Evolutionary conservation across 2,888 invertebrate species (phyloP), one percentile per base, ranked within the genome.

Genomic region (Drosophila peninsularis): DNA sequence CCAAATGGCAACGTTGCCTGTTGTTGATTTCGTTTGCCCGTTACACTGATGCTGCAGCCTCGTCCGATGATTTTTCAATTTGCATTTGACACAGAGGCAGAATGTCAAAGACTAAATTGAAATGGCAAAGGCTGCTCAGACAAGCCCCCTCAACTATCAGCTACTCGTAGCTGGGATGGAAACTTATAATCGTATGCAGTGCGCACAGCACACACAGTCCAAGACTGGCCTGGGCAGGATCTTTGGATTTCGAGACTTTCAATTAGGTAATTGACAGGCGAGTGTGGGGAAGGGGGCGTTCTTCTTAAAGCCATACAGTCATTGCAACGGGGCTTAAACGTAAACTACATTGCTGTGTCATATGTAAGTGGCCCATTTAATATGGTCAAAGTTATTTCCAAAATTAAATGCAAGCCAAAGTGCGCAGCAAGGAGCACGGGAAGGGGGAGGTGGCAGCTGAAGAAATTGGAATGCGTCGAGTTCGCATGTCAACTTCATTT

Each of bases 51-150:
- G 64, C n/a, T 57, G 64, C 72, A 71, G 66, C 68, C 70, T 32
- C 72, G 76, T 75, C 74, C 84, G 80, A 89, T 78, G 84, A 88
- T 85, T 89, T 87, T 87, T 88, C 86, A 87, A 87, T 87, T 87
- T 87, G 84, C 89, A 89, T 88, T 77, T 78, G 87, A 89, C 87
- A 86, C 73, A 84, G 74, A 73, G 82, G 65, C 65, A 71, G 62
- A 72, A 85, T 85, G 84, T 89, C 84, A 85, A 85, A 85, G 79
- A 79, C 68, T 76, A 84, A 84, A 84, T 84, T 88, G 84, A 82
- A 84, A 89, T 71, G 85, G 77, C 88, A 81, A 66, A 72, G 65
- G 70, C 54, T 60, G 62, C 47, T 44, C 55, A 30, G 42, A n/a
- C 44, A 24, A n/a, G 14, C 27, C n/a, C 27, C 45, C n/a, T 3